Percentiles rank a stretch among this genome's conserved stretches.
phyloP scores from a whole-genome alignment of 2,113 vertebrate species.

The Engraulis encrasicolus region DNA sequence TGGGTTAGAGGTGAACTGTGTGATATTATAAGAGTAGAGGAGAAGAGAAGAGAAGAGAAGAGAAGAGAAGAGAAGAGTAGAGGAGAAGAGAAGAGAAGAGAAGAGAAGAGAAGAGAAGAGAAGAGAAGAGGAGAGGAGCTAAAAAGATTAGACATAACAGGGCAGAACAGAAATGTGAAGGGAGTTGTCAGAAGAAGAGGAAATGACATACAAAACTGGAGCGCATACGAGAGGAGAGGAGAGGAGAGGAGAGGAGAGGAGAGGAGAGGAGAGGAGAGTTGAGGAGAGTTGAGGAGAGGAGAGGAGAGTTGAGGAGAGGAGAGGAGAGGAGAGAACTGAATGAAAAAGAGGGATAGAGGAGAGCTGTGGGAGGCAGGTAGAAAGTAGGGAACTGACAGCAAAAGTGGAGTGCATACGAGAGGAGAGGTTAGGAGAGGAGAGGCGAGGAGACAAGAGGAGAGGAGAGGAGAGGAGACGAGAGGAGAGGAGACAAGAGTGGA shows the following conservation, averaged over 20 bases:
- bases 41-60: no score
- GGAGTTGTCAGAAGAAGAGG: neutral
- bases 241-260: neutral
- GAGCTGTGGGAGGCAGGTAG: no score
- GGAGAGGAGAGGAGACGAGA: neutral
- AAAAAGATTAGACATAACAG: neutral
- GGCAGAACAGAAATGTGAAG: neutral
- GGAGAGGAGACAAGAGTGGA: neutral
- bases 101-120: neutral
- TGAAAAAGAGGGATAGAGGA: neutral
- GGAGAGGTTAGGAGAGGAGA: neutral
- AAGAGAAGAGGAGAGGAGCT: neutral
- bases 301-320: neutral
- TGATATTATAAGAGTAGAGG: no score
- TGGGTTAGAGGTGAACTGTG: no score
- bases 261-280: no score
- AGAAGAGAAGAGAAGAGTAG: no score
- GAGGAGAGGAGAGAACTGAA: neutral
- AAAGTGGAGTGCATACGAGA: neutral
- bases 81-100: neutral
- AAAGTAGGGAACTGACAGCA: neutral
- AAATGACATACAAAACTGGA: no score
- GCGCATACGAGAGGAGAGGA: neutral
- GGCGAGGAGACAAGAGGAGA: neutral
- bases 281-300: no score